phyloP scores from a whole-genome alignment of 2,797 vertebrate species.

The Monodelphis domestica region DNA sequence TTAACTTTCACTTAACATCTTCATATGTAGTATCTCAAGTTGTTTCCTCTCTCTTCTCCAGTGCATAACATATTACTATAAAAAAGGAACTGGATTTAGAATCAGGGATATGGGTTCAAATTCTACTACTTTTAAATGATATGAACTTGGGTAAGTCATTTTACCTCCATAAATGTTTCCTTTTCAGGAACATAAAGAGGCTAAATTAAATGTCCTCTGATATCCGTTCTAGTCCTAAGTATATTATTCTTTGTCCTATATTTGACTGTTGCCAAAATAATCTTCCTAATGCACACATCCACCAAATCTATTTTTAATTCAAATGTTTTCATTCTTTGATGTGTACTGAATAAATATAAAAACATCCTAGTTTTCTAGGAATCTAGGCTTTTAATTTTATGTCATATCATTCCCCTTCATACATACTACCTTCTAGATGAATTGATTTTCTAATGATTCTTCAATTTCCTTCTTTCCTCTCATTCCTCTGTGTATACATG shows the following conservation, averaged over 20 bases:
- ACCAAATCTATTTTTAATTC: background rate
- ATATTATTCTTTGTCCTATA: background rate
- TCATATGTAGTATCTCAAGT: background rate
- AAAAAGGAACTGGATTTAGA: background rate
- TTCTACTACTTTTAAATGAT: background rate
- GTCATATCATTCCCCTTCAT: background rate
- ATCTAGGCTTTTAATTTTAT: background rate
- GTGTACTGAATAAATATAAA: background rate
- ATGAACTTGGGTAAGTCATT: background rate
- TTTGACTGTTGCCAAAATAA: background rate
- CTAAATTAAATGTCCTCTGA: background rate
- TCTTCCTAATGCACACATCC: no score
- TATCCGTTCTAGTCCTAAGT: background rate
- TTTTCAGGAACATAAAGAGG: background rate
- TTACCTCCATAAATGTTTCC: background rate
- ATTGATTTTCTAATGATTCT: background rate
- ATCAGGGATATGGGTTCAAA: background rate
- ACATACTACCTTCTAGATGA: background rate
- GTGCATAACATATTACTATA: fast-evolving
- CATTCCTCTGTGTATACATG: background rate
- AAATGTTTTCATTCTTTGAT: background rate
- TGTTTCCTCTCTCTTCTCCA: background rate
- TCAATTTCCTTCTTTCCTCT: background rate
- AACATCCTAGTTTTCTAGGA: background rate
- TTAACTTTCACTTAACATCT: background rate